Conservation (phyloP, 2,888 invertebrate genomes). For the Acleris cristana region DNA sequence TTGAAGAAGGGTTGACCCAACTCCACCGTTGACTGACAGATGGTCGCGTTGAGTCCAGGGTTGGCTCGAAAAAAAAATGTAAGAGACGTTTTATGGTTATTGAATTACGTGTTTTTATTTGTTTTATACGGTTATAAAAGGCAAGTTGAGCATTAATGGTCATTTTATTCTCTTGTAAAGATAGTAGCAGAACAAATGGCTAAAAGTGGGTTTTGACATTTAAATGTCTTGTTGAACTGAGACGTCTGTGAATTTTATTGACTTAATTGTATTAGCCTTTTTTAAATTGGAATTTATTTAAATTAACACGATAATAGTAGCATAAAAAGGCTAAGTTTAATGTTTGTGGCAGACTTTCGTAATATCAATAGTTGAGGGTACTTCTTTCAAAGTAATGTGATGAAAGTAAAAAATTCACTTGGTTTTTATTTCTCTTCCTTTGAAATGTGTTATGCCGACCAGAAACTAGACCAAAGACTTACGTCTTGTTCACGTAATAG, state of each 20-base stretch:
- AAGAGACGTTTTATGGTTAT: conserved; percentile 31
- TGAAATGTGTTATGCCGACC: too few relatives aligned
- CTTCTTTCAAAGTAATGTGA: too few relatives aligned
- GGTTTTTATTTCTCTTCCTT: too few relatives aligned
- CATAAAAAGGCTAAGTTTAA: too few relatives aligned
- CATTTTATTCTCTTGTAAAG: conserved; percentile 43
- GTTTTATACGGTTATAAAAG: conserved; percentile 30
- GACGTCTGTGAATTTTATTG: neutral
- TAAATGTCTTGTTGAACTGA: conserved; percentile 10
- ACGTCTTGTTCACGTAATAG: too few relatives aligned
- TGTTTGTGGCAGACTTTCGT: too few relatives aligned
- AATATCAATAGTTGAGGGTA: too few relatives aligned
- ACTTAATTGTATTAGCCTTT: neutral
- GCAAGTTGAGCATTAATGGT: conserved; percentile 44
- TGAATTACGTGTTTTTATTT: conserved; percentile 33
- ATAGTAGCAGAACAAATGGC: conserved; percentile 17
- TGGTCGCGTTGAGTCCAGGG: conserved; percentile 27
- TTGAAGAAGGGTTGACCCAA: conserved; percentile 35
- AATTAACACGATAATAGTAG: neutral
- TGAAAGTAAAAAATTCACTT: too few relatives aligned
- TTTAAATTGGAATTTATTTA: neutral
- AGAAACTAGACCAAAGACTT: too few relatives aligned
- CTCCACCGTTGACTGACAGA: conserved; percentile 38
- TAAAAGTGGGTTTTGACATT: conserved; percentile 18
- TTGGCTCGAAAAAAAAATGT: conserved; percentile 29